phyloP scores from a whole-genome alignment of 2,888 invertebrate genomes.

The Mactromeris polynyma region DNA sequence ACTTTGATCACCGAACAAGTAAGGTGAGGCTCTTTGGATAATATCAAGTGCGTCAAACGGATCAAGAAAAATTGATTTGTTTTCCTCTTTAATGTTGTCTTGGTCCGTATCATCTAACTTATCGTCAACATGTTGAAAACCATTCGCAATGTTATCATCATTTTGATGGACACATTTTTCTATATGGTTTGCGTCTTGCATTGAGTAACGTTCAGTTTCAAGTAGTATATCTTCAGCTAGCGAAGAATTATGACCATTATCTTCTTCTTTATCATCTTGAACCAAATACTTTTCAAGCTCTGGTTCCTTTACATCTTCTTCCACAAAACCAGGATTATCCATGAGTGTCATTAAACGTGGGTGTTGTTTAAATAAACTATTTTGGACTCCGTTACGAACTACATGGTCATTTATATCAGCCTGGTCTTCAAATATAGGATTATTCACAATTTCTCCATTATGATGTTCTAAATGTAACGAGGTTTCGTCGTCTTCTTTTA shows the following conservation, averaged over 20 bases:
- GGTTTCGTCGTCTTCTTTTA: not conserved
- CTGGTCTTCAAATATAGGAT: not conserved
- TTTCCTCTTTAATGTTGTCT: not conserved
- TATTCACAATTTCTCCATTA: not conserved
- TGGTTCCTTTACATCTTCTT: not conserved
- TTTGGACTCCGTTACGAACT: not conserved
- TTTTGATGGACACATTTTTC: not conserved
- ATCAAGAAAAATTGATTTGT: not conserved
- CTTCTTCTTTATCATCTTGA: not conserved
- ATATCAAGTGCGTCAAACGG: conserved; percentile 6
- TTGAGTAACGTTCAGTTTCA: not conserved
- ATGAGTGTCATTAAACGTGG: not conserved
- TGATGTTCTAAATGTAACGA: not conserved
- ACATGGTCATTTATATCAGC: not conserved
- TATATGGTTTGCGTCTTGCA: not conserved
- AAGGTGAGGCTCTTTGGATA: not conserved
- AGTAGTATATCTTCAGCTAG: not conserved
- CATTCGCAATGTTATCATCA: not conserved
- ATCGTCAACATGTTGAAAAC: not conserved
- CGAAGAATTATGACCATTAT: not conserved
- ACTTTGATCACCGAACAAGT: not conserved
- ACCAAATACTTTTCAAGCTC: not conserved
- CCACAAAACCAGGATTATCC: not conserved
- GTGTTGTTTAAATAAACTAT: not conserved
- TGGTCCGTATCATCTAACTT: not conserved